phyloP scores from a whole-genome alignment of 2,113 vertebrate species.

The Riparia riparia region DNA sequence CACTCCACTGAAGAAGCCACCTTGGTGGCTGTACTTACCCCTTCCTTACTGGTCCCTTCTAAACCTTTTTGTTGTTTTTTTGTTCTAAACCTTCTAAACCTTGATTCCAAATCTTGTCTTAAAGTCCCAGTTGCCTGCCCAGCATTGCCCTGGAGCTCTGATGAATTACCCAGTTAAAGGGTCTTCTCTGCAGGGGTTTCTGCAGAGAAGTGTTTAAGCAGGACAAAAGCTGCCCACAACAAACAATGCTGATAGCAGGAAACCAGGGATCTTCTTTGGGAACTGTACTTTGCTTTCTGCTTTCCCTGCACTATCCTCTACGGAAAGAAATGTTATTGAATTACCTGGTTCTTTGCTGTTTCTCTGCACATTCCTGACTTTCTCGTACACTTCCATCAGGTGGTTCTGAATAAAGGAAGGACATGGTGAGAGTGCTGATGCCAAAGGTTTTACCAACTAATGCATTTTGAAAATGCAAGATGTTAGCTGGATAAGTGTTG shows the following conservation, averaged over 20 bases:
- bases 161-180: neutral
- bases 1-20: neutral
- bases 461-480: neutral
- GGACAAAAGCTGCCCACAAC: neutral
- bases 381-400: neutral
- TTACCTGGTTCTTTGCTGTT: neutral
- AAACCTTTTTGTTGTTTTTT: neutral
- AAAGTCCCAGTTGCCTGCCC: neutral
- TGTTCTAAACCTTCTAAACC: no score
- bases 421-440: neutral
- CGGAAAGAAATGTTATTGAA: neutral
- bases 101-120: neutral
- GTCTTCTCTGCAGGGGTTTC: neutral
- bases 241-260: neutral
- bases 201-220: neutral
- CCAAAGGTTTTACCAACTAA: neutral
- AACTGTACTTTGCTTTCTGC: neutral
- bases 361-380: neutral
- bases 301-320: neutral
- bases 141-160: neutral
- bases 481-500: neutral
- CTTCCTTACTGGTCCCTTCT: neutral
- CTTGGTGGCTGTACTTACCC: neutral
- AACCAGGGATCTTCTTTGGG: neutral
- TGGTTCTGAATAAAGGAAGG: neutral